Percentiles rank a stretch among this genome's conserved stretches.
These are phyloP conservation scores for Nycticorax nycticorax DNA, from an alignment of 2,113 vertebrate species.

Conservation along the genomic window DNA sequence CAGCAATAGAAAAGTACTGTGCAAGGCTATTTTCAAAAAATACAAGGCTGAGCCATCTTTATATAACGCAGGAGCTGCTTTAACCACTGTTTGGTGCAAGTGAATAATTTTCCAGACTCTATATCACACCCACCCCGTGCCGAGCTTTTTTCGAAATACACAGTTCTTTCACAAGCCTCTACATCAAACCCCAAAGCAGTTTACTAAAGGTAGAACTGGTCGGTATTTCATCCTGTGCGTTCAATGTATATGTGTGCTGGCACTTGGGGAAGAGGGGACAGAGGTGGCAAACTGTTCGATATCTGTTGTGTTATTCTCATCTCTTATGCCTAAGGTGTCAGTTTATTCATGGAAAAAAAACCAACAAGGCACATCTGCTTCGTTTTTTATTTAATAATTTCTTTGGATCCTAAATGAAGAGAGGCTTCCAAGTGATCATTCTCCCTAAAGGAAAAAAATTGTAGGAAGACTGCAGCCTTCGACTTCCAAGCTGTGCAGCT, in stretches of 20 bases:
- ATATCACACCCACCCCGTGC: neutral
- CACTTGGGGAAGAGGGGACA: neutral
- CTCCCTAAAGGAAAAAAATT: neutral
- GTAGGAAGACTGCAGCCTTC: neutral
- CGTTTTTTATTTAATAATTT: neutral
- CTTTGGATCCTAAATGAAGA: neutral
- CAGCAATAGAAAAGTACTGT: neutral
- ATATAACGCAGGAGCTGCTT: neutral
- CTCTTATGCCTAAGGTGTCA: neutral
- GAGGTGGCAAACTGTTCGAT: neutral
- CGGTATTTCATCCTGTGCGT: fast-evolving
- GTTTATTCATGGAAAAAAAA: neutral
- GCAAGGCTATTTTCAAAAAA: neutral
- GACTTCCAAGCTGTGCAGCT: neutral
- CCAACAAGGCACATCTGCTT: neutral
- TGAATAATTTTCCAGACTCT: neutral
- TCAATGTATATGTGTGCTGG: neutral
- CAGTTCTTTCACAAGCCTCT: neutral
- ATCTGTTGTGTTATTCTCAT: neutral
- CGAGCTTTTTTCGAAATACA: neutral
- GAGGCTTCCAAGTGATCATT: neutral
- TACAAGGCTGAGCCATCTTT: neutral
- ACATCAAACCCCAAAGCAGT: neutral
- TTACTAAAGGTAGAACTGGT: neutral
- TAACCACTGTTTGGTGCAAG: neutral